These are phyloP conservation scores for Xestia xanthographa DNA, from an alignment of 2,888 invertebrate species.

Conservation along the genomic window DNA sequence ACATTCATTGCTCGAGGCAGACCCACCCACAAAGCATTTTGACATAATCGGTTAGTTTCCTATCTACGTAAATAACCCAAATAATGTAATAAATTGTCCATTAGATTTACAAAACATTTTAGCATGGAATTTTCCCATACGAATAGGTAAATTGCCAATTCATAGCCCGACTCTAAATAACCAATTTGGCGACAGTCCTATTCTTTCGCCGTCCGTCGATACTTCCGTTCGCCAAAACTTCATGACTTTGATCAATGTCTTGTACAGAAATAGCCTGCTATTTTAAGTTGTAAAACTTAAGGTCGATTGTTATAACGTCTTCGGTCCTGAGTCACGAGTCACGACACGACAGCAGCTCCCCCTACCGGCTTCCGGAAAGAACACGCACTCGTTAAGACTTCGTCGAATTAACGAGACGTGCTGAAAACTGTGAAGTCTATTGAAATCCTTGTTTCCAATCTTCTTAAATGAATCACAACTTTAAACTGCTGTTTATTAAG, in stretches of 20 bases:
- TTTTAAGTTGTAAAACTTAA: constrained; percentile 71
- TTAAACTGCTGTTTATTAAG: background rate
- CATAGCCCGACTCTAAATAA: constrained; percentile 27
- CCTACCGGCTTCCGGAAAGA: constrained; percentile 52
- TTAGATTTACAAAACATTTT: background rate
- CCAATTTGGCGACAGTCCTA: constrained; percentile 14
- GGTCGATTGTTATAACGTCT: constrained; percentile 67
- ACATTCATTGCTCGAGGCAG: background rate
- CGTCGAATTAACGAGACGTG: constrained; percentile 39
- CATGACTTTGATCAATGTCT: constrained; percentile 66
- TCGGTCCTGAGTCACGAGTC: constrained; percentile 52
- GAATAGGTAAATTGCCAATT: constrained; percentile 26
- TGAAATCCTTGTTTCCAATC: background rate
- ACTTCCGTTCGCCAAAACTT: constrained; percentile 51
- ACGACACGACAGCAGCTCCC: constrained; percentile 62
- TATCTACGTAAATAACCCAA: background rate
- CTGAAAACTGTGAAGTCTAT: background rate
- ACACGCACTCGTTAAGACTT: constrained; percentile 63
- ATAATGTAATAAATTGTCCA: constrained; percentile 11
- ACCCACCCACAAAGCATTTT: background rate
- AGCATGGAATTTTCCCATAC: background rate
- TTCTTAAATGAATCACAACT: background rate
- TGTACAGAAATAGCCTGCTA: constrained; percentile 62
- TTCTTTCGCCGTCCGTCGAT: constrained; percentile 37
- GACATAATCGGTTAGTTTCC: background rate